Conservation (phyloP, 2,888 invertebrate species). For the Tuta absoluta region DNA sequence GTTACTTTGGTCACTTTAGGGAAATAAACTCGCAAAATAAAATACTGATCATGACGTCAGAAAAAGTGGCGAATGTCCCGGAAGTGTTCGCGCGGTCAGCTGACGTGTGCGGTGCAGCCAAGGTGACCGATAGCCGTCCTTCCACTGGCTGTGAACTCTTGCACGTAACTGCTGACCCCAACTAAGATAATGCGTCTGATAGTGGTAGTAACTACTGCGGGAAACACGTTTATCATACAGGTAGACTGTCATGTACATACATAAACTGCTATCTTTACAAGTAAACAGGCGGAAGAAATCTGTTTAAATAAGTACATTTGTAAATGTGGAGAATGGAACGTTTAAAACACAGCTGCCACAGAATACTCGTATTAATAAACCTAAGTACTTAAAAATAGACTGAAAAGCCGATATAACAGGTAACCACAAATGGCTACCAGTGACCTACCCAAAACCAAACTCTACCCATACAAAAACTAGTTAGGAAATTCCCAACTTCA, state of each 20-base stretch:
- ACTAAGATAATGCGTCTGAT: neutral
- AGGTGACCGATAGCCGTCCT: slow-evolving; percentile 37
- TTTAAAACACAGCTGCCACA: no score
- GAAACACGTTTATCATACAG: slow-evolving; percentile 6
- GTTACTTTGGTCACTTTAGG: neutral
- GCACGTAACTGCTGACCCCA: neutral
- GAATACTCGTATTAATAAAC: no score
- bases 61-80: slow-evolving; percentile 24
- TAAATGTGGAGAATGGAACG: no score
- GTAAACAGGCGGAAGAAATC: slow-evolving; percentile 16
- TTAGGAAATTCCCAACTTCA: slow-evolving; percentile 9
- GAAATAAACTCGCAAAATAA: slow-evolving; percentile 1
- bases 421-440: neutral
- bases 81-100: slow-evolving; percentile 36
- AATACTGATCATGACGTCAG: slow-evolving; percentile 6
- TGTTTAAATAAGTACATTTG: neutral
- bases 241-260: neutral
- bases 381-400: no score
- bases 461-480: neutral
- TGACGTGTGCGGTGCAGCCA: slow-evolving; percentile 27
- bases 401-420: no score
- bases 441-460: neutral
- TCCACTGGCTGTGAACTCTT: neutral
- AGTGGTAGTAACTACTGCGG: neutral
- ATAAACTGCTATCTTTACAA: neutral